Percentiles rank a stretch among this genome's conserved stretches.
phyloP scores from a whole-genome alignment of 1,140 invertebrate genomes.

The Thereuonema tuberculata region DNA sequence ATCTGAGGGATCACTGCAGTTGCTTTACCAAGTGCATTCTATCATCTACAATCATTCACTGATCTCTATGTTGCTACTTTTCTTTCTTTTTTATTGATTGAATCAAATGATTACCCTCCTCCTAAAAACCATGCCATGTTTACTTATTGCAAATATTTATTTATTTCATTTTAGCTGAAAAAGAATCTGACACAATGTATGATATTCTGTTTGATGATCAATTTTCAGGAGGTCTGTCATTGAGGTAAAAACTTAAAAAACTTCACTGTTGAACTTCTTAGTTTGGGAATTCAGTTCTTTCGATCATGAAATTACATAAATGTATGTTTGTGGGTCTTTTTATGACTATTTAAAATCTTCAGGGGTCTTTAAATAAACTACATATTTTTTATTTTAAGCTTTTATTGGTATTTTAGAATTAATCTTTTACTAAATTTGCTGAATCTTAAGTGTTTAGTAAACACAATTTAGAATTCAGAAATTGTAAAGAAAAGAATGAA shows the following conservation, averaged over 20 bases:
- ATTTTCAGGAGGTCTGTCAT: constrained; percentile 48
- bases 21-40: no score
- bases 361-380: neutral
- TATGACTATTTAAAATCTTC: neutral
- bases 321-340: neutral
- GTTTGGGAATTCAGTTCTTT: neutral
- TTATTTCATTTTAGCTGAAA: constrained; percentile 25
- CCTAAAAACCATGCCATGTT: no score
- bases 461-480: no score
- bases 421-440: neutral
- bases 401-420: neutral
- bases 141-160: no score
- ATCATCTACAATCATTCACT: no score
- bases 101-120: no score
- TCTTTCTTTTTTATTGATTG: no score
- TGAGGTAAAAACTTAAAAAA: constrained; percentile 17
- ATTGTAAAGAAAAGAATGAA: no score
- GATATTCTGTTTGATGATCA: constrained; percentile 62
- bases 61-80: no score
- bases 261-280: neutral
- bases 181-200: constrained; percentile 41
- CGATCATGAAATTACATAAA: neutral
- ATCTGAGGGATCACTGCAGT: no score
- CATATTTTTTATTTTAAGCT: neutral
- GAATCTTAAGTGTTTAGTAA: no score